Evolutionary conservation across 2,888 invertebrate genomes (phyloP).

Genomic region (Beris morrisii): DNA sequence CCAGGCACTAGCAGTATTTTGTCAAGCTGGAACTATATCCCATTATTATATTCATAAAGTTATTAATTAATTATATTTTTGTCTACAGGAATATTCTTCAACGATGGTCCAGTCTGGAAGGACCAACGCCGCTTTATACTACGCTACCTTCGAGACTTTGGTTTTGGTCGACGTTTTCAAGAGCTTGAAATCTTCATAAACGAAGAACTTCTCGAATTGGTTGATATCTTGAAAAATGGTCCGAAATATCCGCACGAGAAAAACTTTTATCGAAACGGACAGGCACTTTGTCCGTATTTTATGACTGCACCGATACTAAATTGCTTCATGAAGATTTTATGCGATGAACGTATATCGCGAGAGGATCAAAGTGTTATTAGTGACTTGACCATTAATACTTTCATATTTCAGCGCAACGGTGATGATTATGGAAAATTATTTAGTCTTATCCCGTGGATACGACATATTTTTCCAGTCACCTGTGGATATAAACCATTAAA

Average conservation of each 20-base stretch:
- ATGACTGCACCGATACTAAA: conserved; percentile 62
- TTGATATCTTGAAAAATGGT: conserved; percentile 58
- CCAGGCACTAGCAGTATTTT: too few relatives aligned
- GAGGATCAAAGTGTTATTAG: conserved; percentile 59
- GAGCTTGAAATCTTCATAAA: conserved; percentile 58
- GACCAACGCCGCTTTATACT: conserved; percentile 68
- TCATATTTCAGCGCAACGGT: conserved; percentile 61
- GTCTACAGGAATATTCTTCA: conserved; percentile 65
- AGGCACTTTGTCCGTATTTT: conserved; percentile 59
- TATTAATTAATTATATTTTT: conserved; percentile 15
- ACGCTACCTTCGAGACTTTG: conserved; percentile 67
- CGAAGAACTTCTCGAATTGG: conserved; percentile 57
- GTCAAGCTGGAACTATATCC: too few relatives aligned
- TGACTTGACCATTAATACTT: conserved; percentile 49
- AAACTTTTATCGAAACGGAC: conserved; percentile 46
- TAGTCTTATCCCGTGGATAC: conserved; percentile 64
- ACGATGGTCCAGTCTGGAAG: conserved; percentile 66
- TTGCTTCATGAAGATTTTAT: conserved; percentile 61
- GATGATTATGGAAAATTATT: conserved; percentile 65
- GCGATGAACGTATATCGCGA: conserved; percentile 59
- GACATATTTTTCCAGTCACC: conserved; percentile 61
- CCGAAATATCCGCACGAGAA: conserved; percentile 56
- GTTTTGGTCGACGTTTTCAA: conserved; percentile 66
- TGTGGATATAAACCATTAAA: conserved; percentile 60
- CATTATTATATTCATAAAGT: too few relatives aligned